Base-by-base conservation (phyloP, 1,140 invertebrate genomes). In the Ceratina japonica region DNA sequence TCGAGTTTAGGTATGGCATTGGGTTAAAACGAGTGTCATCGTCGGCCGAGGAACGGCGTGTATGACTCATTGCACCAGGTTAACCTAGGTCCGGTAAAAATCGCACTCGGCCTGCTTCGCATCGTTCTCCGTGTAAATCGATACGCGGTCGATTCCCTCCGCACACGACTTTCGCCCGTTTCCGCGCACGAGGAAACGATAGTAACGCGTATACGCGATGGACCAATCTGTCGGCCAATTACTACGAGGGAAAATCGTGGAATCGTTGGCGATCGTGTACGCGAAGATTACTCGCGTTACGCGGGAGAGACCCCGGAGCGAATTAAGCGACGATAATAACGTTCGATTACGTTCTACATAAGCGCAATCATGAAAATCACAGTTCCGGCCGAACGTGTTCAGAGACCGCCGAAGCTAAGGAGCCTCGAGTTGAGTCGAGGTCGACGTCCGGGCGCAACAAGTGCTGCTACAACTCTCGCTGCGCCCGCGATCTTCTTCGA, bases 401-500 rank as follows among this genome's bases (percentile, higher is more conserved):
- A 80, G 72, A 37, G 75, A 75, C 68, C 80, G 70, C 68, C 72
- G 81, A 71, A 70, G 65, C 74, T 74, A 58, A 62, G 78, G 77
- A 81, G 76, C 71, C 59, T 76, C 74, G 79, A 77, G 84, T 82
- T 68, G 86, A 75, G 66, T 78, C 84, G 87, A 87, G 88, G 88
- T 86, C 84, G 84, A 87, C 82, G 86, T 85, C 86, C 86, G 84
- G 79, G 79, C 84, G 86, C 82, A 87, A 87, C 86, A 87, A 87
- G 86, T 87, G 84, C 84, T 84, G 86, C 79, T 73, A 80, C 71
- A 61, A 79, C 69, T 78, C 75, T 78, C 69, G 68, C 31, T 56
- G 68, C 58, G 68, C 75, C 51, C 75, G 68, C 71, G 71, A 79
- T 79, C 71, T 52, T 74, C 77, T 44, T 79, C 77, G 71, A 65